Conservation (phyloP, 2,797 vertebrate genomes). For the Molossus alvarezi region DNA sequence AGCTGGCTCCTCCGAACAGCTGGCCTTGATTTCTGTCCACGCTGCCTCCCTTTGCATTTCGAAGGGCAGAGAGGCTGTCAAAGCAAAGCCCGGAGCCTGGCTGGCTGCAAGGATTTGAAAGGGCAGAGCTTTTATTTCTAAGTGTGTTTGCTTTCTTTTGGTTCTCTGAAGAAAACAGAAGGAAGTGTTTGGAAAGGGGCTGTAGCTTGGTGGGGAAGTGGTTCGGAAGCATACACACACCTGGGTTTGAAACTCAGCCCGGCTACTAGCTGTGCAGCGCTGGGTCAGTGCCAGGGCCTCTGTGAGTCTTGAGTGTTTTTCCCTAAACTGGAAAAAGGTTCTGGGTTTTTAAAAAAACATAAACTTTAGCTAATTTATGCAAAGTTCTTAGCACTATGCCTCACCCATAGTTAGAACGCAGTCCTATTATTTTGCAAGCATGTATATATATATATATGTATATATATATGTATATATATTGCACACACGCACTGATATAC, state of each 20-base stretch:
- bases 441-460: neutral
- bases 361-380: neutral
- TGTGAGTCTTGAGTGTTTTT: neutral
- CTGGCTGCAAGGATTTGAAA: conserved; percentile 70
- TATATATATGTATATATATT: neutral
- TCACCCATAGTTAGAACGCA: neutral
- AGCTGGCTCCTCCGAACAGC: neutral
- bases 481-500: neutral
- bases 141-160: conserved; percentile 21
- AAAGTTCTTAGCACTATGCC: neutral
- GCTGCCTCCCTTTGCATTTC: conserved; percentile 49
- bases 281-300: neutral
- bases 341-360: neutral
- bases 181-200: neutral
- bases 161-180: conserved; percentile 48
- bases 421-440: neutral
- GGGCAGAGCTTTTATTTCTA: conserved; percentile 63
- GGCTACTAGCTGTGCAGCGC: neutral
- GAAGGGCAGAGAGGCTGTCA: conserved; percentile 82
- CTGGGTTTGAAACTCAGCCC: neutral
- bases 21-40: conserved; percentile 68
- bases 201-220: neutral
- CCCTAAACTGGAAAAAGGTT: neutral
- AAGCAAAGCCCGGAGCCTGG: conserved; percentile 62
- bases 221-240: neutral